These are phyloP conservation scores for Aurelia coerulea DNA, from an alignment of 30 jellyfish, hydroid and myxozoan species.

Conservation along the genomic window DNA sequence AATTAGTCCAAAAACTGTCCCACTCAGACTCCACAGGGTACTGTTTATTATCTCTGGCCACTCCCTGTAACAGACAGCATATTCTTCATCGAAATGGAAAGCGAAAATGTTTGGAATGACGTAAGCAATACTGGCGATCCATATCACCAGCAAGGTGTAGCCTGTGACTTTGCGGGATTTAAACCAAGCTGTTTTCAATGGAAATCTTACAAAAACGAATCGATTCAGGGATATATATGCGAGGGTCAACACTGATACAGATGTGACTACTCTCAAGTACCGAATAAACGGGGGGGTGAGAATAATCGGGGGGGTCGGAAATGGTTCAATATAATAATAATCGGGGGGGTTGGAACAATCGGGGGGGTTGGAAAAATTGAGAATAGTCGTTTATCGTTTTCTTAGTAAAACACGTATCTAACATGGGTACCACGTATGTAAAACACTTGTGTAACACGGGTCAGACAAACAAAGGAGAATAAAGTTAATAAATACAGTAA, in stretches of 20 bases:
- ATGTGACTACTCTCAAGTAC: too few species aligned
- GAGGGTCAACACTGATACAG: slow-evolving; percentile 49
- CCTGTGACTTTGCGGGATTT: slow-evolving; percentile 2
- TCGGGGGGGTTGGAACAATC: too few species aligned
- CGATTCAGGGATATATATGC: slow-evolving; percentile 51
- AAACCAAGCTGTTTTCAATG: slow-evolving; percentile 17
- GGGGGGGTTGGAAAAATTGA: too few species aligned
- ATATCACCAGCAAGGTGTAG: background rate
- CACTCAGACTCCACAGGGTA: slow-evolving; percentile 12
- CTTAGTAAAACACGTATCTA: too few species aligned
- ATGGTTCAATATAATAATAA: too few species aligned
- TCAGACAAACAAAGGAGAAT: too few species aligned
- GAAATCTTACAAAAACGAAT: slow-evolving; percentile 29
- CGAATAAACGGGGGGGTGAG: too few species aligned
- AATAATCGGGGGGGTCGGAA: too few species aligned
- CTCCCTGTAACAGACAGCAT: slow-evolving; percentile 44
- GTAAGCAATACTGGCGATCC: slow-evolving; percentile 24
- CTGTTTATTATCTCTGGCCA: slow-evolving; percentile 55
- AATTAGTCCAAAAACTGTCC: slow-evolving; percentile 15
- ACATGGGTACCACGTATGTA: too few species aligned
- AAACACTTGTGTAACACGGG: too few species aligned
- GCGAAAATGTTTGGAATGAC: slow-evolving; percentile 35
- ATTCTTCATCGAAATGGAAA: slow-evolving; percentile 27
- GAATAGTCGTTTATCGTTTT: too few species aligned
- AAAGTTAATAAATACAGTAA: too few species aligned